Evolutionary conservation across 2,888 invertebrate species (phyloP), one percentile per base, ranked within the genome.

Genomic region (Proisotoma minuta): DNA sequence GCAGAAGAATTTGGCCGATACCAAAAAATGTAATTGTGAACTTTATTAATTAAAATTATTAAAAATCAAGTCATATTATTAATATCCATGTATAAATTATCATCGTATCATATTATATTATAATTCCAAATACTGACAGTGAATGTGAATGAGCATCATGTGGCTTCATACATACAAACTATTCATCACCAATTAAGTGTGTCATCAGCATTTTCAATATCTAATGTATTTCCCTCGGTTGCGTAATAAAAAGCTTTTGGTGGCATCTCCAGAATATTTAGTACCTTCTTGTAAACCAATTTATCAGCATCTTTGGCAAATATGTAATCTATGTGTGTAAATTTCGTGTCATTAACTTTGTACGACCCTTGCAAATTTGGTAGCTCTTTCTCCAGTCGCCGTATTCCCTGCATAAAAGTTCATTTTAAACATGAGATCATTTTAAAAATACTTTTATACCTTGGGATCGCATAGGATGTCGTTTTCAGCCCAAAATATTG

Each of bases 291-390:
- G 28, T 61, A 57, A 5, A 61, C 23, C 1, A 61, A 22, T 34
- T 49, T 61, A 29, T 61, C 61, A n/a, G 61, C 61, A 51, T 61
- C 61, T 22, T 53, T 61, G 10, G 61, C 61, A 28, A 57, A 61
- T 3, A 61, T 0, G 27, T 54, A 61, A 23, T 61, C 61, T 40
- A 61, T 56, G 27, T 61, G 61, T 3, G 50, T 26, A 43, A 61
- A 61, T 1, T 56, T 10, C 4, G 49, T 40, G 28, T 51, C 47
- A 18, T 50, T 27, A 10, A 61, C 26, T 20, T 40, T 27, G 23
- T 18, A 39, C 15, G 50, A 57, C n/a, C 27, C 40, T 28, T 47
- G 43, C 1, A 56, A 39, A 26, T 61, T 61, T 0, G 61, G 61
- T n/a, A 61, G 40, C n/a, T 61, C 40, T 4, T 50, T 24, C 1